A percentile compares a stretch with the other conserved stretches of the same genome.
These are phyloP conservation scores for Hirudinaria manillensis DNA, from an alignment of 2,888 invertebrate species.

Conservation along the genomic window DNA sequence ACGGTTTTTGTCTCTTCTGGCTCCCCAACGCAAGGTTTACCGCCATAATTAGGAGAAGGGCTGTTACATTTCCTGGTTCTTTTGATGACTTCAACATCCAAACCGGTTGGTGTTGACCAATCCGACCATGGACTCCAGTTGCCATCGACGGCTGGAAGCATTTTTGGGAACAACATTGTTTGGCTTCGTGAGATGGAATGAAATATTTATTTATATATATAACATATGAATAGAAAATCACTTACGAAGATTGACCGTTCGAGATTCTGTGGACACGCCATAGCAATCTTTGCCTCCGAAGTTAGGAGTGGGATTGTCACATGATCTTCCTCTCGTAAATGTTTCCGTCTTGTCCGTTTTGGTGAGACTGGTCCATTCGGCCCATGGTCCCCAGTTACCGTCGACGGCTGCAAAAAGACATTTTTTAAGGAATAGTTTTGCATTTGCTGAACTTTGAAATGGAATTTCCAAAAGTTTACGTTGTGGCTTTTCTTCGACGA, in stretches of 20 bases:
- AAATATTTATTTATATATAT: neutral
- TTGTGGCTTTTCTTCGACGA: slow-evolving; percentile 4
- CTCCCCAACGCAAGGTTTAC: slow-evolving; percentile 32
- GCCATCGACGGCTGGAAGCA: slow-evolving; percentile 28
- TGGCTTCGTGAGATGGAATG: no score
- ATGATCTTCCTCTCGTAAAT: slow-evolving; percentile 24
- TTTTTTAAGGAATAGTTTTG: neutral
- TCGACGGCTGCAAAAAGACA: slow-evolving; percentile 31
- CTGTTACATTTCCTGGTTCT: slow-evolving; percentile 32
- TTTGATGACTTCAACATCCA: slow-evolving; percentile 18
- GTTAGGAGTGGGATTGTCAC: slow-evolving; percentile 31
- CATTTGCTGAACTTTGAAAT: neutral
- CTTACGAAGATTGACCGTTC: slow-evolving; percentile 16
- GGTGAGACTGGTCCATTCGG: slow-evolving; percentile 23
- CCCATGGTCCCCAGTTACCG: slow-evolving; percentile 34
- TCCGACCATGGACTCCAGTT: slow-evolving; percentile 32
- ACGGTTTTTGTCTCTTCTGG: neutral
- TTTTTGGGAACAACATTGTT: no score
- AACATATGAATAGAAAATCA: neutral
- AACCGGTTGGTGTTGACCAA: slow-evolving; percentile 21
- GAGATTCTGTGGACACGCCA: slow-evolving; percentile 23
- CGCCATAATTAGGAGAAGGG: slow-evolving; percentile 30
- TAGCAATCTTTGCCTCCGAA: slow-evolving; percentile 33
- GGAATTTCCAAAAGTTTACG: neutral
- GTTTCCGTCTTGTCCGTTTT: slow-evolving; percentile 26